Conservation (phyloP, 2,113 vertebrate species). For the Apus apus region DNA sequence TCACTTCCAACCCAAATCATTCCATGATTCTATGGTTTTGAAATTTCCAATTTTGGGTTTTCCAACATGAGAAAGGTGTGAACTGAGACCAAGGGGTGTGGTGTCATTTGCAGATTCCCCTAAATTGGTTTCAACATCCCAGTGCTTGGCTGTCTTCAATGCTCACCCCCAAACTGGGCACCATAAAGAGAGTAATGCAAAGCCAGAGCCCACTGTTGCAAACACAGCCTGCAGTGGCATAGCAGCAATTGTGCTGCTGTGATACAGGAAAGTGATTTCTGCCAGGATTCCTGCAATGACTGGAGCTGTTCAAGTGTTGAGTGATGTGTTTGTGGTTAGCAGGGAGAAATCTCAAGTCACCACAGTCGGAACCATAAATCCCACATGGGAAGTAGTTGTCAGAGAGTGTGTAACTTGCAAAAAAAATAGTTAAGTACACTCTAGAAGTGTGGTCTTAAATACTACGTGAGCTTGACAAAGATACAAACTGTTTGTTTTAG, state of each 20-base stretch:
- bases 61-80: neutral
- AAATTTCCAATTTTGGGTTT: neutral
- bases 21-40: neutral
- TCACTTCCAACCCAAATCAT: too few relatives aligned
- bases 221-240: neutral
- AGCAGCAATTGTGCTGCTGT: neutral
- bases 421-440: neutral
- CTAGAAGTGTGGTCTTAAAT: constrained; percentile 1
- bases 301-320: neutral
- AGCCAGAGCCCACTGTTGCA: neutral
- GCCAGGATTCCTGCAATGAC: neutral
- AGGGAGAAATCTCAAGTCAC: neutral
- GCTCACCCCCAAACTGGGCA: neutral
- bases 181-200: neutral
- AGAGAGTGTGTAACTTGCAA: neutral
- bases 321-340: neutral
- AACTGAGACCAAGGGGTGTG: neutral
- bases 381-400: neutral
- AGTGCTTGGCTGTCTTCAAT: neutral
- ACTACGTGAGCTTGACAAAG: neutral
- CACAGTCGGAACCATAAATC: neutral
- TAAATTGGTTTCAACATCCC: fast-evolving
- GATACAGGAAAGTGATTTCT: neutral
- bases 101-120: neutral
- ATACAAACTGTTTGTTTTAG: constrained; percentile 12